These are phyloP conservation scores for Turritopsis rubra DNA, from an alignment of 30 jellyfish, hydroid and myxozoan genomes.

Conservation along the genomic window DNA sequence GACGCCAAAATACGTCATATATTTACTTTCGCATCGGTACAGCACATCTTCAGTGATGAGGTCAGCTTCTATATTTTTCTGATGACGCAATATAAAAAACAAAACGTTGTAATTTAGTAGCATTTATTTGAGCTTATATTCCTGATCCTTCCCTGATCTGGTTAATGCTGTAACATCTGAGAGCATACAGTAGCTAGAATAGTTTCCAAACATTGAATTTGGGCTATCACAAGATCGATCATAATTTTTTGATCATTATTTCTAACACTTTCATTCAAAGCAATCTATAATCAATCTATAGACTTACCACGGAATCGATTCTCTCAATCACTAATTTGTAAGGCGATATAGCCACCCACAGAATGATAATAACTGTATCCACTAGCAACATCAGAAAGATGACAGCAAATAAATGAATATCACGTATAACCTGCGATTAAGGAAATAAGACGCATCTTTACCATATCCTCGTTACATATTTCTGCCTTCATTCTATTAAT, in stretches of 20 bases:
- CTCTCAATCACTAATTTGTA: constrained; percentile 33
- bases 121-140: background rate
- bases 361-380: constrained; percentile 41
- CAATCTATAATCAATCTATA: no score
- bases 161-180: background rate
- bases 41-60: constrained; percentile 45
- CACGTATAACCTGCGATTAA: constrained; percentile 62
- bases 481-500: no score
- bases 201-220: background rate
- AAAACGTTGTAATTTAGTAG: background rate
- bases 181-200: background rate
- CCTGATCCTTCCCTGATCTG: background rate
- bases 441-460: background rate
- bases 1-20: constrained; percentile 42
- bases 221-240: background rate
- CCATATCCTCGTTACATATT: background rate
- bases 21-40: constrained; percentile 49
- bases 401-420: constrained; percentile 68
- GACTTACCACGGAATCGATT: constrained; percentile 44
- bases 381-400: constrained; percentile 50
- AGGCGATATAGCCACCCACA: constrained; percentile 68
- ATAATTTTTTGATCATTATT: no score
- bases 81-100: background rate
- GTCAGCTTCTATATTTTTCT: constrained; percentile 45
- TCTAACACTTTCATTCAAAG: no score